Percentiles rank a stretch among this genome's conserved stretches.
phyloP scores from a whole-genome alignment of 2,888 invertebrate genomes.

The Molorchus minor region DNA sequence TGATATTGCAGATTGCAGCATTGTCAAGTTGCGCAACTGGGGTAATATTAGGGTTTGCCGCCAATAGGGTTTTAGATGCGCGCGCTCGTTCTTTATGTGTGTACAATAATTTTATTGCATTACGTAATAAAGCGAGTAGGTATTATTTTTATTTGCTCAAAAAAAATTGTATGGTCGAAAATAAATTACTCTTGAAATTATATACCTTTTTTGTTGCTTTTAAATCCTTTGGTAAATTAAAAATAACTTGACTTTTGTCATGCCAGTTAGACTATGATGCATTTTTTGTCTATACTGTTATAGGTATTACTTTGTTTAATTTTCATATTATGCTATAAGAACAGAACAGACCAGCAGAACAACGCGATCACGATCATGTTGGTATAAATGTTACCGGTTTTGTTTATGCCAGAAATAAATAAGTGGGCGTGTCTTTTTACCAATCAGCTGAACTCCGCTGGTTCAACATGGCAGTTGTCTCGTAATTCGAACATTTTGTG shows the following conservation, averaged over 20 bases:
- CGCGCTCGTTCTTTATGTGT: slow-evolving; percentile 33
- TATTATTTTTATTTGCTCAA: too few species aligned
- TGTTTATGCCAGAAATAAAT: slow-evolving; percentile 58
- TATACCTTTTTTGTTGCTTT: not conserved
- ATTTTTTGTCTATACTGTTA: slow-evolving; percentile 21
- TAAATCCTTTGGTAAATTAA: not conserved
- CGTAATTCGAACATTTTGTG: slow-evolving; percentile 43
- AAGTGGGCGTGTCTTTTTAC: slow-evolving; percentile 58
- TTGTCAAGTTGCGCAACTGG: slow-evolving; percentile 51
- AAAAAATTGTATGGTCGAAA: not conserved
- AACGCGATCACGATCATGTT: slow-evolving; percentile 30
- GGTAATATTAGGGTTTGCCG: slow-evolving; percentile 46
- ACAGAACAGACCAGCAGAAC: slow-evolving; percentile 26
- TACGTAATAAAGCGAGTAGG: slow-evolving; percentile 37
- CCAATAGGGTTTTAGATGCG: slow-evolving; percentile 45
- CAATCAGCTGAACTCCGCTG: slow-evolving; percentile 58
- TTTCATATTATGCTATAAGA: slow-evolving; percentile 23
- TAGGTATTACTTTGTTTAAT: slow-evolving; percentile 24
- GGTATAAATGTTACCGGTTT: slow-evolving; percentile 52
- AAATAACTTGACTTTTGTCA: not conserved
- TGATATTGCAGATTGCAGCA: slow-evolving; percentile 44
- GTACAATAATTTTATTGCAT: slow-evolving; percentile 29
- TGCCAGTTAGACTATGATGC: slow-evolving; percentile 9
- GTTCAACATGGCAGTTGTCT: slow-evolving; percentile 55
- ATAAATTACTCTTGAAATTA: not conserved